Percentiles rank a stretch among this genome's conserved stretches.
These are phyloP conservation scores for Heliconius eleuchia DNA, from an alignment of 1,140 invertebrate species.

Conservation along the genomic window DNA sequence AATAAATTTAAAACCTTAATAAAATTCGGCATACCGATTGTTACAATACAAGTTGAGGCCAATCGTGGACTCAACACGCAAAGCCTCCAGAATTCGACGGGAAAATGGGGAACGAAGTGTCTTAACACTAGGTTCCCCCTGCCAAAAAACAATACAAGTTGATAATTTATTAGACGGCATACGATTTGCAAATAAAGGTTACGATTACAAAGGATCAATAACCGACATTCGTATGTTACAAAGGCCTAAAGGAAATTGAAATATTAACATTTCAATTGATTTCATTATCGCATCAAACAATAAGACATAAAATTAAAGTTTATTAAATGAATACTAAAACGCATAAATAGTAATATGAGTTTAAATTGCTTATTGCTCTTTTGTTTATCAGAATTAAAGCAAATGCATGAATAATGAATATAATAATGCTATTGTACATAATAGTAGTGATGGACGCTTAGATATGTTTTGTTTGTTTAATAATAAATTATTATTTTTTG, in stretches of 20 bases:
- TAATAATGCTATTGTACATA: neutral
- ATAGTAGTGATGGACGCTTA: neutral
- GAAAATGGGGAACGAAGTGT: no score
- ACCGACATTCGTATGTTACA: constrained; percentile 30
- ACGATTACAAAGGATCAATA: constrained; percentile 24
- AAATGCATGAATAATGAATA: constrained; percentile 2
- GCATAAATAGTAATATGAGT: constrained; percentile 23
- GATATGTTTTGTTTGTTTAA: neutral
- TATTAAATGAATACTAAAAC: constrained; percentile 20
- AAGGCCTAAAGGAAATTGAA: constrained; percentile 35
- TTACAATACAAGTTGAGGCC: no score
- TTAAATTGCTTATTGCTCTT: constrained; percentile 17
- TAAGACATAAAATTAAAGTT: constrained; percentile 33
- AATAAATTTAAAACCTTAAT: no score
- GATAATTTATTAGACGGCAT: neutral
- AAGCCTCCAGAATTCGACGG: no score
- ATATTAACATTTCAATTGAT: constrained; percentile 34
- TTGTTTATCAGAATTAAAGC: constrained; percentile 14
- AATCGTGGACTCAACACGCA: no score
- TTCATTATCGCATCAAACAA: constrained; percentile 34
- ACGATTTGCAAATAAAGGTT: constrained; percentile 23
- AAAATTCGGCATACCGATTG: no score
- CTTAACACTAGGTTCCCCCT: no score
- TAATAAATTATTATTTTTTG: neutral
- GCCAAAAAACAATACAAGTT: neutral